Evolutionary conservation across 2,888 invertebrate species (phyloP).

Genomic region (Nebria salina): DNA sequence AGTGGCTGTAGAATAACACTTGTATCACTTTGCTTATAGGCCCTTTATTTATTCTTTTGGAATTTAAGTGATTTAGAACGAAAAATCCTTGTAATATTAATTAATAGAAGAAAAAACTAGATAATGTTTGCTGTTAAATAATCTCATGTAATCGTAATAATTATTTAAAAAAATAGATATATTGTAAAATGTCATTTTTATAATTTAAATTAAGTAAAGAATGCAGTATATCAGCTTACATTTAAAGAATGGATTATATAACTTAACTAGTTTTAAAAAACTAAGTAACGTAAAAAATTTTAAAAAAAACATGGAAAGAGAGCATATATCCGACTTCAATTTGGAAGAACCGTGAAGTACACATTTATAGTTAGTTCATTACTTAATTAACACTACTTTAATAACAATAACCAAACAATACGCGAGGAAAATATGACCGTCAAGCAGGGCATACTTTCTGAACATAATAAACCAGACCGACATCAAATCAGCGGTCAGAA

Average conservation of each 20-base stretch:
- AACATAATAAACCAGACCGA: neutral
- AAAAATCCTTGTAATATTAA: neutral
- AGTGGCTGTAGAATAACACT: no score
- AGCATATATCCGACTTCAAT: slow-evolving; percentile 35
- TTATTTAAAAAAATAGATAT: neutral
- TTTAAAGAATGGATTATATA: neutral
- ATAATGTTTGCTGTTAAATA: neutral
- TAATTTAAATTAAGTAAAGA: neutral
- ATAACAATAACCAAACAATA: slow-evolving; percentile 38
- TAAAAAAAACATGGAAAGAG: slow-evolving; percentile 17
- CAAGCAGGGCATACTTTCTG: neutral
- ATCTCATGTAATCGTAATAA: neutral
- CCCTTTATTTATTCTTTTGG: neutral
- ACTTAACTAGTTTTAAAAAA: neutral
- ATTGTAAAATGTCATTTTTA: neutral
- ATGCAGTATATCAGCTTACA: neutral
- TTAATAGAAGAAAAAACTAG: neutral
- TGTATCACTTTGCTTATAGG: no score
- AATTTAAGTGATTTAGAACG: neutral
- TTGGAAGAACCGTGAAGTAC: slow-evolving; percentile 45
- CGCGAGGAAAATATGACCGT: neutral
- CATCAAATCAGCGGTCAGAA: no score
- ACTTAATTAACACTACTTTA: slow-evolving; percentile 31
- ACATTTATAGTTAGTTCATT: slow-evolving; percentile 33
- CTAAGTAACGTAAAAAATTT: slow-evolving; percentile 3